Evolutionary conservation across 1,140 invertebrate species (phyloP).

Genomic region (Ceratitis capitata): DNA sequence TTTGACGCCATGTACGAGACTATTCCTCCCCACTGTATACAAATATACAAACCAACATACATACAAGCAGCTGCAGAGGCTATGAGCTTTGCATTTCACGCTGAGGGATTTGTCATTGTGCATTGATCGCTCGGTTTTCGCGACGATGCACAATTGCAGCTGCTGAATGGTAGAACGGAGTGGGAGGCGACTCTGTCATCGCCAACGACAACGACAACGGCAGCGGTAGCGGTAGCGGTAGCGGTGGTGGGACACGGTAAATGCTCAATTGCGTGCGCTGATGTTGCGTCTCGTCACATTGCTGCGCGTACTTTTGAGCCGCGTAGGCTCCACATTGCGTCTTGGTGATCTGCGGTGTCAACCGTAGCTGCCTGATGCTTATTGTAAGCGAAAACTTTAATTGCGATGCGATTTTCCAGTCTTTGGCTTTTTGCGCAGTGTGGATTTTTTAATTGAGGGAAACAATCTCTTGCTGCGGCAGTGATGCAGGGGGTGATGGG

Average conservation of each 20-base stretch:
- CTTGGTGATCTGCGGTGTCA: slow-evolving; percentile 24
- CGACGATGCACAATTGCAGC: neutral
- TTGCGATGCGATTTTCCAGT: slow-evolving; percentile 16
- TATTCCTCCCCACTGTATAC: neutral
- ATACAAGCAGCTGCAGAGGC: neutral
- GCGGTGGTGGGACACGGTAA: neutral
- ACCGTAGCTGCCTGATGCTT: neutral
- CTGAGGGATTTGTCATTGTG: neutral
- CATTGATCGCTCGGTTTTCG: neutral
- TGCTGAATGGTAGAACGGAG: neutral
- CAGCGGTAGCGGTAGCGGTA: too few species aligned
- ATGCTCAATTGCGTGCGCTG: slow-evolving; percentile 7
- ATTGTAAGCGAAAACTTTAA: slow-evolving; percentile 33
- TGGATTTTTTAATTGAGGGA: slow-evolving; percentile 25
- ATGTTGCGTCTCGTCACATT: neutral
- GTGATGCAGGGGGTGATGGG: neutral
- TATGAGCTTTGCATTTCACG: neutral
- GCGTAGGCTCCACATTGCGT: neutral
- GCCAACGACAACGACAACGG: too few species aligned
- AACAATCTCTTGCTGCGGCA: neutral
- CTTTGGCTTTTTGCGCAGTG: slow-evolving; percentile 11
- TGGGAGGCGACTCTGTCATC: neutral
- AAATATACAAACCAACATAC: neutral
- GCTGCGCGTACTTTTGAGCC: neutral
- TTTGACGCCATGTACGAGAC: neutral